phyloP scores from a whole-genome alignment of 2,888 invertebrate genomes.

The Ypsolopha sequella region DNA sequence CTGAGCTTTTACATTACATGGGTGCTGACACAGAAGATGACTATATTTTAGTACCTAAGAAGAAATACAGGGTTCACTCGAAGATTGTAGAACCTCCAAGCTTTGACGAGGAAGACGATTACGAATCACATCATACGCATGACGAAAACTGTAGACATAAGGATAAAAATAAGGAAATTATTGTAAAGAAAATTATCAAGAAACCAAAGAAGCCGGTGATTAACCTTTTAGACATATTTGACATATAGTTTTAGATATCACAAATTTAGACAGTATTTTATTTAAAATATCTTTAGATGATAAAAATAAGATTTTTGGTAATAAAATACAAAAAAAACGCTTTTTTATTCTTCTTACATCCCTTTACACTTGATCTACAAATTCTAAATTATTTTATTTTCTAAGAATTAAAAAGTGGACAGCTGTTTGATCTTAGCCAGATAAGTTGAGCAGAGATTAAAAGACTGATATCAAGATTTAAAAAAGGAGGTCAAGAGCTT shows the following conservation, averaged over 20 bases:
- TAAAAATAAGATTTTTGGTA: neutral
- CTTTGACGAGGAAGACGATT: conserved; percentile 41
- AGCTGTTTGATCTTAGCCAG: too few relatives aligned
- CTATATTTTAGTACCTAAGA: conserved; percentile 53
- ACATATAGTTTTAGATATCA: conserved; percentile 33
- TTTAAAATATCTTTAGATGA: neutral
- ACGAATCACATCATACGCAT: conserved; percentile 32
- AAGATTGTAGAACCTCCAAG: conserved; percentile 31
- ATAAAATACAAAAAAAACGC: neutral
- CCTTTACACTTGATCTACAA: too few relatives aligned
- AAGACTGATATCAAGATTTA: neutral
- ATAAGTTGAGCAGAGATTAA: neutral
- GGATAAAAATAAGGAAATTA: conserved; percentile 37
- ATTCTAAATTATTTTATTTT: too few relatives aligned
- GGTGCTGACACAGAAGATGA: conserved; percentile 42
- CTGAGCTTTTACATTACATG: conserved; percentile 25
- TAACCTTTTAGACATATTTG: conserved; percentile 56
- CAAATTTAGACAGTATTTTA: conserved; percentile 1
- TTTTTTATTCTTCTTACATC: neutral
- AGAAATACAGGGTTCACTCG: conserved; percentile 42
- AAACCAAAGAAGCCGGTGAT: conserved; percentile 26
- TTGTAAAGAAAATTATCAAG: conserved; percentile 33
- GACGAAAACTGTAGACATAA: conserved; percentile 14
- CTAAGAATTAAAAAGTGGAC: too few relatives aligned
- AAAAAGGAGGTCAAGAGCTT: neutral